These are phyloP conservation scores for Garra rufa DNA, from an alignment of 2,113 vertebrate species.

Conservation along the genomic window DNA sequence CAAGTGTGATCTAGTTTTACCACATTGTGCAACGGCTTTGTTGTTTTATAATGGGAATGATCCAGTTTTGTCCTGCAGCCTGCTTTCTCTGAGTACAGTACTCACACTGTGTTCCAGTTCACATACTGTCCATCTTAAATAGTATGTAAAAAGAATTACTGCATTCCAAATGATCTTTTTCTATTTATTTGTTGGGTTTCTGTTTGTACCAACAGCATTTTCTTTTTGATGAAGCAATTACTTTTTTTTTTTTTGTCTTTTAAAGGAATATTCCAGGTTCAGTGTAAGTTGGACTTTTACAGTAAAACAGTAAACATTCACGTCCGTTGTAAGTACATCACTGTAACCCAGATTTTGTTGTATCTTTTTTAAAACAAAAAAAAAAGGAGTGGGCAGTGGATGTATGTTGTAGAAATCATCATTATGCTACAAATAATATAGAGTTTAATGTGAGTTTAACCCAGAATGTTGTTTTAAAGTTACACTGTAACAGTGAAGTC, in stretches of 20 bases:
- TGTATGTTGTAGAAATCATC: not conserved
- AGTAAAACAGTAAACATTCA: too few relatives aligned
- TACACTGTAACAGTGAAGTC: not conserved
- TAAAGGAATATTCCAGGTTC: not conserved
- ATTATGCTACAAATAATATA: not conserved
- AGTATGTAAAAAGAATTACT: not conserved
- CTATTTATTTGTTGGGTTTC: not conserved
- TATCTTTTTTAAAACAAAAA: not conserved
- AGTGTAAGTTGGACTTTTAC: too few relatives aligned
- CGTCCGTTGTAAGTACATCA: not conserved
- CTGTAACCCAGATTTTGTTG: not conserved
- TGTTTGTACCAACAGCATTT: not conserved
- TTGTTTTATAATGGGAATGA: not conserved
- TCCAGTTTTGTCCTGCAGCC: not conserved
- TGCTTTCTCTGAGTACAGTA: not conserved
- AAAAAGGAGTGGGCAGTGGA: not conserved
- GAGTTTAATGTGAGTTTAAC: not conserved
- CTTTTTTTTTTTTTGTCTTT: not conserved
- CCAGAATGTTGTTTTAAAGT: not conserved
- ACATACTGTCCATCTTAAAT: not conserved
- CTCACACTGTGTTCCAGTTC: not conserved
- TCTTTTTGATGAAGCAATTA: not conserved
- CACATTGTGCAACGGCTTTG: not conserved
- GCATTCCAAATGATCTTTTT: not conserved
- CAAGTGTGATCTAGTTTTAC: constrained; percentile 11